A percentile compares a stretch with the other conserved stretches of the same genome.
Evolutionary conservation across 2,797 vertebrate species (phyloP).

Genomic region (Mus caroli): DNA sequence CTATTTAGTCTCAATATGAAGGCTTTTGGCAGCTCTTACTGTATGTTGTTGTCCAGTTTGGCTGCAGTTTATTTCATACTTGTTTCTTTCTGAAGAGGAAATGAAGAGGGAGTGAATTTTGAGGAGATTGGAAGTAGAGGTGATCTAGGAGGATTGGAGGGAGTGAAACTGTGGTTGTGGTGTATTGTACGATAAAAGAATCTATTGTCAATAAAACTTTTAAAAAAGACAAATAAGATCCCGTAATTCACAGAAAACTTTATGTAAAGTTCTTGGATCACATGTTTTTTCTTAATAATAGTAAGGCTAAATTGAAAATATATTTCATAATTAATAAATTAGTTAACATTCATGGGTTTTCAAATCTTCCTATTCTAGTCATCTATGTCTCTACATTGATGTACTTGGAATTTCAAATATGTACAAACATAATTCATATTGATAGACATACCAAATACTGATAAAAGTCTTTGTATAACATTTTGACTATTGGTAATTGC

Average conservation of each 20-base stretch:
- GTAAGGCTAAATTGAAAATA: not conserved
- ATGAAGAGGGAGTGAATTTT: not conserved
- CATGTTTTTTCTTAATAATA: not conserved
- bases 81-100: not conserved
- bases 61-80: not conserved
- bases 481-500: not conserved
- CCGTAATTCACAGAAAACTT: not conserved
- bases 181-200: not conserved
- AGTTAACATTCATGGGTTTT: not conserved
- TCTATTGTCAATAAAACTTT: not conserved
- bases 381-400: not conserved
- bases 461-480: not conserved
- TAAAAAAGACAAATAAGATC: not conserved
- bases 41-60: not conserved
- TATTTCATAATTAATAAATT: not conserved
- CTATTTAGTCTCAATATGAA: not conserved
- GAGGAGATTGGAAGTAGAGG: not conserved
- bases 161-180: not conserved
- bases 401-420: not conserved
- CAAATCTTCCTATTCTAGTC: not conserved
- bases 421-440: constrained; percentile 5
- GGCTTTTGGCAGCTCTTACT: not conserved
- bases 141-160: not conserved
- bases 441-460: not conserved
- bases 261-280: not conserved